Evolutionary conservation across 2,113 vertebrate genomes (phyloP).

Genomic region (Serilophus lunatus): DNA sequence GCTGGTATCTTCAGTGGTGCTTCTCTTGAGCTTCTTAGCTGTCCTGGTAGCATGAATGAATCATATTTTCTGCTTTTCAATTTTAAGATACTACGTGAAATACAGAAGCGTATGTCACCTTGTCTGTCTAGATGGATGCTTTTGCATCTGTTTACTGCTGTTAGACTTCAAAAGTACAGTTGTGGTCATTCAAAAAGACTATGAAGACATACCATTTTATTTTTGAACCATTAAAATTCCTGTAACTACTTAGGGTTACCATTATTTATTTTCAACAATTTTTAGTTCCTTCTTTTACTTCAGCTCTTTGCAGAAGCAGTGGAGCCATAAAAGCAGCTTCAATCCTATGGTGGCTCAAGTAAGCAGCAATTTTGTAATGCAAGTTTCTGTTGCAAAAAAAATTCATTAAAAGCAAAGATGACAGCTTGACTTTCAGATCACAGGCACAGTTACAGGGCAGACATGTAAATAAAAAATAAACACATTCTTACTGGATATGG

Average conservation of each 20-base stretch:
- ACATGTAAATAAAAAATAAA: background rate
- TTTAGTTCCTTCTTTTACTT: background rate
- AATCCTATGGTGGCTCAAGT: background rate
- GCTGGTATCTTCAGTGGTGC: background rate
- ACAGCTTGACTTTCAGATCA: slow-evolving; percentile 17
- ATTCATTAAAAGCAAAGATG: background rate
- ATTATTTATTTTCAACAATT: background rate
- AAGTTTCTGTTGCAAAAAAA: background rate
- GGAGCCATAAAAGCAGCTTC: background rate
- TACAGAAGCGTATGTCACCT: background rate
- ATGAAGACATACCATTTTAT: background rate
- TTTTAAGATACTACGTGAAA: background rate
- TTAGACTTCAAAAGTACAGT: background rate
- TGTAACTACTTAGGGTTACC: background rate
- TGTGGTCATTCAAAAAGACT: background rate
- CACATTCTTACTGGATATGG: background rate
- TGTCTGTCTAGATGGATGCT: background rate
- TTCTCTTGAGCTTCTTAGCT: background rate
- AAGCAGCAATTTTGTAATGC: background rate
- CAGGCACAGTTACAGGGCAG: background rate
- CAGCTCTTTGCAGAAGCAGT: background rate
- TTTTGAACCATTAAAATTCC: background rate
- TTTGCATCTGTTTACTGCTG: background rate
- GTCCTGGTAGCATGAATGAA: background rate
- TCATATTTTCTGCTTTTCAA: background rate